phyloP scores from a whole-genome alignment of 2,113 vertebrate genomes.

The Corythornis cristatus region DNA sequence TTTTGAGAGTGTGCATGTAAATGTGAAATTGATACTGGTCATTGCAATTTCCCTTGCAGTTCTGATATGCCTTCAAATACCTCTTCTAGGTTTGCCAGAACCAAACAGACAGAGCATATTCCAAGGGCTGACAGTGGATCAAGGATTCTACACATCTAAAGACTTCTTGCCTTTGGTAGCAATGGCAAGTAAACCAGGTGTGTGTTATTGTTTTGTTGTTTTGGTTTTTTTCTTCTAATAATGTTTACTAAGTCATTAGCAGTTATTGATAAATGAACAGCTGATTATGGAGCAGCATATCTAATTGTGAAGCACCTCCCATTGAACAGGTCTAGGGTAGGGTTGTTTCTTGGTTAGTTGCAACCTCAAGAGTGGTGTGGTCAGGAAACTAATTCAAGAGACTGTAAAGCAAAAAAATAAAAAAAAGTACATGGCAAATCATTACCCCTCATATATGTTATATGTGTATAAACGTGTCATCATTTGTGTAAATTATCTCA shows the following conservation, averaged over 20 bases:
- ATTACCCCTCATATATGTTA: not conserved
- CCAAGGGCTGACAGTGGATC: constrained; percentile 79
- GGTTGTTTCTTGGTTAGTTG: not conserved
- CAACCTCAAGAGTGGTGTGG: not conserved
- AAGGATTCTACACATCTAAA: constrained; percentile 93
- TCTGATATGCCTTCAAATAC: not conserved
- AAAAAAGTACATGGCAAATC: not conserved
- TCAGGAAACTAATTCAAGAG: not conserved
- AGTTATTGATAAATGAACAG: not conserved
- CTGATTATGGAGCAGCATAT: not conserved
- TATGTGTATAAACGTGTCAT: not conserved
- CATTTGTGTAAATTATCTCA: not conserved
- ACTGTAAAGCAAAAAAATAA: not conserved
- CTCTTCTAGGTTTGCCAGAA: constrained; percentile 87
- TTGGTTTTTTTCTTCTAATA: not conserved
- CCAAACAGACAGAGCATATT: constrained; percentile 87
- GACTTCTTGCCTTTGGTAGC: constrained; percentile 91
- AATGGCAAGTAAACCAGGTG: constrained; percentile 90
- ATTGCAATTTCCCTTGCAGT: not conserved
- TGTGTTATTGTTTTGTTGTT: not conserved
- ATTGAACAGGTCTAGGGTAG: not conserved
- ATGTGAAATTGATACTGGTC: not conserved
- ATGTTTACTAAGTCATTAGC: not conserved
- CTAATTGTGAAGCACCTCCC: not conserved
- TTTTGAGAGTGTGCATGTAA: not conserved